Conservation (phyloP, 2,888 invertebrate genomes). For the Caenorhabditis sp. region DNA sequence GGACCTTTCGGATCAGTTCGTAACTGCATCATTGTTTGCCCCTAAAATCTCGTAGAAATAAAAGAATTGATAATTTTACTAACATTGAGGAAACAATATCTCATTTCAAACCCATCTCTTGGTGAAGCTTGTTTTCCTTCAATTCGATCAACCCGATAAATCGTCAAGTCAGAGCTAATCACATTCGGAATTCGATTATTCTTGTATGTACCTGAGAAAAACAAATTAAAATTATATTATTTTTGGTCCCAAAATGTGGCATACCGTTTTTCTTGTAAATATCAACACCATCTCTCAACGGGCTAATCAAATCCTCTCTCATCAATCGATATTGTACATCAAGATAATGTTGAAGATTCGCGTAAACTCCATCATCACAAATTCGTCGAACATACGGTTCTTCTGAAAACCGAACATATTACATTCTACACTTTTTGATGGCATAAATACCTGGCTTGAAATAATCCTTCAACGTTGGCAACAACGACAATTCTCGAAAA, state of each 20-base stretch:
- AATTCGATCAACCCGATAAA: conserved; percentile 39
- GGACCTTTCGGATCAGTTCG: not conserved
- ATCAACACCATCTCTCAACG: conserved; percentile 78
- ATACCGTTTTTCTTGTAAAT: conserved; percentile 32
- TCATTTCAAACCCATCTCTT: conserved; percentile 39
- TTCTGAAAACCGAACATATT: conserved; percentile 26
- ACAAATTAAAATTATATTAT: too few species aligned
- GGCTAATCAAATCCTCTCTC: conserved; percentile 82
- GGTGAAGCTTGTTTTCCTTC: conserved; percentile 40
- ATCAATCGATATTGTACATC: conserved; percentile 83
- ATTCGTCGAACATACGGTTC: conserved; percentile 76
- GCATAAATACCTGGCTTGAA: conserved; percentile 34
- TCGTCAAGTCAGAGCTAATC: conserved; percentile 19
- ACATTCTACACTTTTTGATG: not conserved
- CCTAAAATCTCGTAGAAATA: conserved; percentile 7
- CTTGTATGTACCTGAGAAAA: too few species aligned
- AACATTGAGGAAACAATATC: conserved; percentile 18
- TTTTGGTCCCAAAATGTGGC: not conserved
- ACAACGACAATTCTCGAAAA: conserved; percentile 71
- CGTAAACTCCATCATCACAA: conserved; percentile 77
- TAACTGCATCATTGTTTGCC: not conserved
- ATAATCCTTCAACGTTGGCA: conserved; percentile 71
- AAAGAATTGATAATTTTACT: too few species aligned
- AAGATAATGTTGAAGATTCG: conserved; percentile 79
- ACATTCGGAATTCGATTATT: conserved; percentile 9